phyloP scores from a whole-genome alignment of 53 echinoderm and acorn worm species.

The Echinometra lucunter region DNA sequence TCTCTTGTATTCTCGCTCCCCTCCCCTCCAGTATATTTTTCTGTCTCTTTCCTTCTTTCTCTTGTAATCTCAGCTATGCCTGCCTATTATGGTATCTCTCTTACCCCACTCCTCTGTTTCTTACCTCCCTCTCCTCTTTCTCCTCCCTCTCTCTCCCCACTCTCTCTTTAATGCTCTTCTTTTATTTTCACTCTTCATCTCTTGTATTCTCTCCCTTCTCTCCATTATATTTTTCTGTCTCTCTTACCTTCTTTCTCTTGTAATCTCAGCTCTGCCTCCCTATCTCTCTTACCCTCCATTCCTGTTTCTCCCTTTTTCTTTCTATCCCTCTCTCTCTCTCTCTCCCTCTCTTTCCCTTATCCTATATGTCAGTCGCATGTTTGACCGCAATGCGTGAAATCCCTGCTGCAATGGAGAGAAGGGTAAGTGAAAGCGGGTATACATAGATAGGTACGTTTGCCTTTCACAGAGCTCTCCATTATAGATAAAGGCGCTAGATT shows the following conservation, averaged over 20 bases:
- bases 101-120: background rate
- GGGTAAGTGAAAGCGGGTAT: background rate
- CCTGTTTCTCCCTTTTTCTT: background rate
- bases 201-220: too few species aligned
- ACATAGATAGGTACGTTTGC: background rate
- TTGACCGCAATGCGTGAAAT: background rate
- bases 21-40: too few species aligned
- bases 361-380: background rate
- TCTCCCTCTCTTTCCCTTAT: constrained; percentile 5
- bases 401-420: constrained; percentile 7
- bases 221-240: too few species aligned
- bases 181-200: background rate
- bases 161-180: too few species aligned
- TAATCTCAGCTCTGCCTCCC: background rate
- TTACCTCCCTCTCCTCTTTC: background rate
- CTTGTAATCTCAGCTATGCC: background rate
- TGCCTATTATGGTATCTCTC: background rate
- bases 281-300: background rate
- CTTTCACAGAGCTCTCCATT: background rate
- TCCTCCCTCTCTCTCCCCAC: too few species aligned
- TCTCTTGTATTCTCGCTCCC: too few species aligned
- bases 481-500: background rate
- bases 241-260: background rate
- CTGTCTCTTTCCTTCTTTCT: background rate
- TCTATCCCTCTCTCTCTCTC: background rate